A percentile compares a stretch with the other conserved stretches of the same genome.
Conservation (phyloP, 2,113 vertebrate species). For the Sceloporus tristichus region DNA sequence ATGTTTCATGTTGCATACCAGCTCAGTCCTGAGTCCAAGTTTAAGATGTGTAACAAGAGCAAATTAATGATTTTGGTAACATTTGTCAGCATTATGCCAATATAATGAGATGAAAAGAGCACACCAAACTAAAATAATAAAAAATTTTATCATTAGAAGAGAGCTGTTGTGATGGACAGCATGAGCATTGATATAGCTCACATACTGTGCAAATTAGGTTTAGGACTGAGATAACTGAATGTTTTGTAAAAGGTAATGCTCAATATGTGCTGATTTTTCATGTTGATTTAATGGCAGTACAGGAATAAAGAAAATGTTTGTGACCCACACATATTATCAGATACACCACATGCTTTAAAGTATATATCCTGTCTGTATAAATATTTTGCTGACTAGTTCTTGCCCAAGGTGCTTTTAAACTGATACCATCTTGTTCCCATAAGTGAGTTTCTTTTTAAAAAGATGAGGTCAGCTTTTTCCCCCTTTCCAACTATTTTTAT, state of each 20-base stretch:
- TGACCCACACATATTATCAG: constrained; percentile 20
- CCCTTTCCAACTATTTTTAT: constrained; percentile 52
- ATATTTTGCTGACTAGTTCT: constrained; percentile 59
- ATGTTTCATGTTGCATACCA: no score
- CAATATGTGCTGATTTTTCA: background rate
- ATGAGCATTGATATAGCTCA: no score
- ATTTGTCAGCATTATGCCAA: no score
- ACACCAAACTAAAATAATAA: no score
- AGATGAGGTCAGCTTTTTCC: constrained; percentile 59
- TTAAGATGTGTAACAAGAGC: no score
- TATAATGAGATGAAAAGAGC: no score
- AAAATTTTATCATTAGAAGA: no score
- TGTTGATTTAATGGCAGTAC: background rate
- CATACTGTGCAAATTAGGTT: no score
- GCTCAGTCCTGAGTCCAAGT: no score
- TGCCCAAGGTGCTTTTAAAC: constrained; percentile 50
- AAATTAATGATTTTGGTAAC: no score
- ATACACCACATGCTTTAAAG: constrained; percentile 33
- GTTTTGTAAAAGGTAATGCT: background rate
- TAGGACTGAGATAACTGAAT: background rate
- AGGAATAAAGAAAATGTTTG: background rate
- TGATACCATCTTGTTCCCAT: constrained; percentile 65
- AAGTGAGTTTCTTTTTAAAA: constrained; percentile 66
- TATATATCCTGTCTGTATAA: constrained; percentile 13
- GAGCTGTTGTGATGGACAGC: no score